Base-by-base conservation (phyloP, 2,797 vertebrate species). In the Crocodylus rhombifer region DNA sequence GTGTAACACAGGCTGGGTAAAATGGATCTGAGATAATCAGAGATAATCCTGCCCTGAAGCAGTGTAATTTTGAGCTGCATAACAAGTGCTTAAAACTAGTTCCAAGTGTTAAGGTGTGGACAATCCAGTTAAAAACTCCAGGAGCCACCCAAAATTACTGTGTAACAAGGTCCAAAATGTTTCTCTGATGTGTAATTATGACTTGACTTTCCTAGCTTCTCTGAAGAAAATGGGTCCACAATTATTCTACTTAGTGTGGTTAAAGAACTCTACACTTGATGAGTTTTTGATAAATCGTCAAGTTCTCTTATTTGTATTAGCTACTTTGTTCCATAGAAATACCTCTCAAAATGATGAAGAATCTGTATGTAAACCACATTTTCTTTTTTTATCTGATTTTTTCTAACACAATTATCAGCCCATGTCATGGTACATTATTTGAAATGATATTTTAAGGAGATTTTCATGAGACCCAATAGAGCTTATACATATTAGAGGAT, bases 241-340 rank as follows among this genome's bases (percentile, higher is more conserved):
- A 6, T 23, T 8, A 88, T 55, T 25, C 42, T 16, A 5, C 28
- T 74, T 23, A 0, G 0, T 17, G 20, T 13, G 56, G 11, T 3
- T 36, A 30, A 75, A 76, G 4, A 84, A 5, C 14, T 23, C 23
- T 73, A 57, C 20, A 62, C 3, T 17, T 10, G 16, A 61, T 14
- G 26, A 74, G 5, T 62, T 85, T 56, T 78, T 16, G 11, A 36
- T 7, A 80, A 81, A 79, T 33, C 5, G 10, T 14, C 18, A 92
- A 82, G 2, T 67, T 13, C 0, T 90, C 25, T 84, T 78, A 28
- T 25, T 77, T 73, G 11, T 42, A 1, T 81, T 71, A 85, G 21
- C 2, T 28, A 56, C n/a, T 80, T 85, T 77, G 76, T 89, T 82
- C 21, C 33, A 58, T 5, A 57, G 33, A 84, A 69, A 69, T 30